Conservation (phyloP, 2,113 vertebrate genomes). For the Rhynchomys soricoides region DNA sequence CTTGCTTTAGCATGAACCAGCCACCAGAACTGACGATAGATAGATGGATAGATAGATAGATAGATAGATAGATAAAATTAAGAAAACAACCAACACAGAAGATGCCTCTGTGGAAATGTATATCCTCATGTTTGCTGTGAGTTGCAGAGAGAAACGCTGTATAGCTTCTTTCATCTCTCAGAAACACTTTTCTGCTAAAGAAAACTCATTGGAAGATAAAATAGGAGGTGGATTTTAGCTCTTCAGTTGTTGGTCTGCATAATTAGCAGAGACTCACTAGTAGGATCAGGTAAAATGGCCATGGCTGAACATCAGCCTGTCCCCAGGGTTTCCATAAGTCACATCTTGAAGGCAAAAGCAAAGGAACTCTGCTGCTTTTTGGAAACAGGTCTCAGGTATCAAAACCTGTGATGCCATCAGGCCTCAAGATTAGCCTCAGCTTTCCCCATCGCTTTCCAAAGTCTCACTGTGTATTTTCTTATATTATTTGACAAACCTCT, state of each 20-base stretch:
- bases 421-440: conserved; percentile 18
- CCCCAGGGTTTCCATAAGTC: conserved; percentile 47
- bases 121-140: background rate
- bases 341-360: conserved; percentile 52
- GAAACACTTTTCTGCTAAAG: conserved; percentile 70
- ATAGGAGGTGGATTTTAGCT: conserved; percentile 60
- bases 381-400: conserved; percentile 61
- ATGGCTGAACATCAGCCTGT: background rate
- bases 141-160: conserved; percentile 43
- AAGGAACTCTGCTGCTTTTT: background rate
- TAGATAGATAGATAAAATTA: background rate
- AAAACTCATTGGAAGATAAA: conserved; percentile 66
- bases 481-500: conserved; percentile 75
- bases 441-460: conserved; percentile 55
- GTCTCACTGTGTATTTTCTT: conserved; percentile 62
- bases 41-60: rapidly evolving
- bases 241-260: conserved; percentile 77
- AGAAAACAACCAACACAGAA: background rate
- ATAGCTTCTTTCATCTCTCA: conserved; percentile 51
- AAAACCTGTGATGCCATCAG: conserved; percentile 56
- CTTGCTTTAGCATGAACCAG: background rate
- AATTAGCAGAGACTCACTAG: conserved; percentile 78
- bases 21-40: background rate
- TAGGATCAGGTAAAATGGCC: conserved; percentile 1
- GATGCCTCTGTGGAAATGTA: background rate